Base-by-base conservation (phyloP, 2,888 invertebrate genomes). In the Phortica okadai region DNA sequence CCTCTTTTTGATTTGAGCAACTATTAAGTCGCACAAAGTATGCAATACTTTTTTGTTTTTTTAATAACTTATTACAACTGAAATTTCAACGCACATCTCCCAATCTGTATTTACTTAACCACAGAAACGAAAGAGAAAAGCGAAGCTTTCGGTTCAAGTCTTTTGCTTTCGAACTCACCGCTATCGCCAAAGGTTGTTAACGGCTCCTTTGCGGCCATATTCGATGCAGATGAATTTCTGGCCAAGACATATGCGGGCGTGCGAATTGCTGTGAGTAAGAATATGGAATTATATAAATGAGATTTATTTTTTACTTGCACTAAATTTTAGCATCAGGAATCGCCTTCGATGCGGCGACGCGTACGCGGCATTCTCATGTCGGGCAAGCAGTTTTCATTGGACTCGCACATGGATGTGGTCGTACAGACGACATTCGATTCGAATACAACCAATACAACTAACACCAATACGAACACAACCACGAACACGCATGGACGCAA, bases 141-240 rank as follows among this genome's bases (percentile, higher is more conserved):
- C 89, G 96, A 96, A 74, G 95, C 96, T 56, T 99, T 98, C 87
- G 98, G 98, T 56, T 97, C 98, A 67, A 98, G 98, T 88, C 93
- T 99, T 1, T 93, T 99, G 41, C 93, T 99, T 72, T 97, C 98
- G 73, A 99, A 99, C 91, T 97, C 97, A 2, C 98, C 98, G 0
- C 97, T 97, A 95, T 98, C 98, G 6, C 99, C 99, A 0, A 99
- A 98, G 92, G 96, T 99, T 73, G 97, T 98, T 3, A 97, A 98
- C 85, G 98, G 97, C 4, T 97, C 97, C 70, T 98, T 97, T 91
- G 97, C 96, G 0, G 98, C 97, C 42, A 95, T 98, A 79, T 97
- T 97, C 85, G 97, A 98, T 89, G 88, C 91, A 1, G 92, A 92
- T 67, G 92, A 92, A 77, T 92, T 92, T 81, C 85, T 92, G 77